A percentile compares a stretch with the other conserved stretches of the same genome.
Conservation (phyloP, 2,113 vertebrate species). For the Marcusenius ussheri region DNA sequence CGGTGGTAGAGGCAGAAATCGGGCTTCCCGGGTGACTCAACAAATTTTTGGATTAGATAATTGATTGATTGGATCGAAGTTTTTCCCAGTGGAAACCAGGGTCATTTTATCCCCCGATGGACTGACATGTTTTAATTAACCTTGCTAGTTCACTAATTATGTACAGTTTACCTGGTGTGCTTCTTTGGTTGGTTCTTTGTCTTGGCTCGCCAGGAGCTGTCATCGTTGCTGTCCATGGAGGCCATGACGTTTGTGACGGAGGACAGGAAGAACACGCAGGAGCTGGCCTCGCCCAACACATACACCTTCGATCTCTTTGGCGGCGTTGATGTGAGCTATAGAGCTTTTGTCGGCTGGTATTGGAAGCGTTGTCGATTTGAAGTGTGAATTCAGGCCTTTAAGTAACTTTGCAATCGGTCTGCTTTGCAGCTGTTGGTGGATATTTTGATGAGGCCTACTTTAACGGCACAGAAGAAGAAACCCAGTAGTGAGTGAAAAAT, state of each 20-base stretch:
- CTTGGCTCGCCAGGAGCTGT: slow-evolving; percentile 70
- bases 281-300: slow-evolving; percentile 89
- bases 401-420: slow-evolving; percentile 7
- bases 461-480: slow-evolving; percentile 88
- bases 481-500: slow-evolving; percentile 73
- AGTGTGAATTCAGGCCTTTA: not conserved
- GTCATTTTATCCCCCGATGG: not conserved
- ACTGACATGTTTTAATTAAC: not conserved
- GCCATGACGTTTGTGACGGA: slow-evolving; percentile 96
- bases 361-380: not conserved
- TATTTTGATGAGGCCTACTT: slow-evolving; percentile 93
- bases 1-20: not conserved
- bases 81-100: not conserved
- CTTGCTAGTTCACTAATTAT: not conserved
- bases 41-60: not conserved
- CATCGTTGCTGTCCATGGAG: slow-evolving; percentile 93
- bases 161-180: not conserved
- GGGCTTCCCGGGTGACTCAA: not conserved
- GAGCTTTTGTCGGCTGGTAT: not conserved
- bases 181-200: not conserved
- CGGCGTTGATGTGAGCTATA: slow-evolving; percentile 87
- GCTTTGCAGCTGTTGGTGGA: slow-evolving; percentile 82
- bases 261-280: slow-evolving; percentile 84
- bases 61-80: not conserved
- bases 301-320: slow-evolving; percentile 97